phyloP scores from a whole-genome alignment of 2,797 vertebrate genomes.

The Lutjanus argentimaculatus region DNA sequence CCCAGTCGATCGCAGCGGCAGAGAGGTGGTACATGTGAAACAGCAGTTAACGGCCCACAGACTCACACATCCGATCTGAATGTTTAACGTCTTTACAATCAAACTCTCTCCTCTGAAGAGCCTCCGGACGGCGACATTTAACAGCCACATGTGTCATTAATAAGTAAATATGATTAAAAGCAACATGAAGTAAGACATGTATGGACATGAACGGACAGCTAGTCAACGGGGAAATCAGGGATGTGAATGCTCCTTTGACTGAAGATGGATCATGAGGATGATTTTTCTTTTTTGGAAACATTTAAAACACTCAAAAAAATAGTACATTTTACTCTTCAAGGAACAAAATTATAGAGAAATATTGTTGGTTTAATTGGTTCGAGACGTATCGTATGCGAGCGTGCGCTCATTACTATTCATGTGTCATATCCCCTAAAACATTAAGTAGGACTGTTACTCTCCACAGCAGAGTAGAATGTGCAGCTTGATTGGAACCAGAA shows the following conservation, averaged over 20 bases:
- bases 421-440: constrained; percentile 11
- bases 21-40: constrained; percentile 29
- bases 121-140: not conserved
- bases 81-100: constrained; percentile 47
- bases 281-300: constrained; percentile 31
- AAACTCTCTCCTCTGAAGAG: constrained; percentile 5
- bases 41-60: not conserved
- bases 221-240: constrained; percentile 71
- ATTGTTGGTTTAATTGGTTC: constrained; percentile 16
- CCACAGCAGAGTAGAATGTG: constrained; percentile 17
- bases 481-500: not conserved
- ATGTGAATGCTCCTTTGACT: constrained; percentile 73
- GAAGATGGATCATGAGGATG: constrained; percentile 45
- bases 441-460: constrained; percentile 12
- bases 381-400: not conserved
- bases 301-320: constrained; percentile 35
- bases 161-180: constrained; percentile 14
- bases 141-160: constrained; percentile 2
- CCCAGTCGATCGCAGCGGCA: not conserved
- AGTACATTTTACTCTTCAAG: constrained; percentile 1
- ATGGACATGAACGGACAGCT: constrained; percentile 31
- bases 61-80: constrained; percentile 34
- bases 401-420: constrained; percentile 12
- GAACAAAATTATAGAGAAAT: constrained; percentile 10
- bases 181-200: constrained; percentile 2